A percentile compares a stretch with the other conserved stretches of the same genome.
These are phyloP conservation scores for Uropetala carovei DNA, from an alignment of 2,888 invertebrate genomes.

Conservation along the genomic window DNA sequence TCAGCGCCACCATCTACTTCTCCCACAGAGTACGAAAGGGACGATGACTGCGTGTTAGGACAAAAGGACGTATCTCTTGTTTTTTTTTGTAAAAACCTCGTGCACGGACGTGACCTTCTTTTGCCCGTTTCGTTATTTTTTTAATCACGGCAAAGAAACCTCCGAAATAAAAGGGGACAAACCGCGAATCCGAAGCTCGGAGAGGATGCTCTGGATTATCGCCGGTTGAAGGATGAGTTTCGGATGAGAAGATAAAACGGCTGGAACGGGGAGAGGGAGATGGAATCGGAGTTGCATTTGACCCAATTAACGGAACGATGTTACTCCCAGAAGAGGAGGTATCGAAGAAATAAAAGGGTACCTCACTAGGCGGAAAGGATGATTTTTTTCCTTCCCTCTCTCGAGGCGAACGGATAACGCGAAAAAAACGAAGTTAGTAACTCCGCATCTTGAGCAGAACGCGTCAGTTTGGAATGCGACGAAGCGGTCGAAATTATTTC, in stretches of 20 bases:
- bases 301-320: slow-evolving; percentile 33
- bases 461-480: background rate
- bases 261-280: background rate
- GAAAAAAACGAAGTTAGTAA: background rate
- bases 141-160: background rate
- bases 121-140: background rate
- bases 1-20: background rate
- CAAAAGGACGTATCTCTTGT: background rate
- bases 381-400: background rate
- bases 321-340: background rate
- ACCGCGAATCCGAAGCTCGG: background rate
- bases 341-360: background rate
- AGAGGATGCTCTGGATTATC: background rate
- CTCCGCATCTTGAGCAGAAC: background rate
- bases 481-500: background rate
- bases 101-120: background rate
- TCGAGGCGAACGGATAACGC: background rate
- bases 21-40: background rate
- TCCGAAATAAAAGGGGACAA: background rate
- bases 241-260: too few species aligned
- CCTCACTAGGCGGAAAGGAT: background rate
- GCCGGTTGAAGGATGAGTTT: background rate
- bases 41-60: background rate
- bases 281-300: slow-evolving; percentile 19
- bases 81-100: background rate